Evolutionary conservation across 2,888 invertebrate species (phyloP).

Genomic region (Cabera pusaria): DNA sequence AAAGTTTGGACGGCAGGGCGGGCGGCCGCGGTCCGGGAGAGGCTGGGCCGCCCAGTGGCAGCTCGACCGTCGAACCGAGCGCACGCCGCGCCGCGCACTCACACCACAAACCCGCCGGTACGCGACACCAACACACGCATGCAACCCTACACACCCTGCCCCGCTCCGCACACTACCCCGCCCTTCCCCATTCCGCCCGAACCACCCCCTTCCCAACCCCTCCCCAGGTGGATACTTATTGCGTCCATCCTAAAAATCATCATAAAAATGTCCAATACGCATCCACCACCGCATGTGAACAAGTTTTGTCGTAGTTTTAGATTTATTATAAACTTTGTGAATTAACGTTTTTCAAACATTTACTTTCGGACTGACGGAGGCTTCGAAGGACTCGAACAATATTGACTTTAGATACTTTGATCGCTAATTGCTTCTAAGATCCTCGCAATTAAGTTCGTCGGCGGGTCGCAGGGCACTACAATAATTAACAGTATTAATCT

Average conservation of each 20-base stretch:
- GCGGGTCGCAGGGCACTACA: conserved; percentile 21
- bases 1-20: conserved; percentile 55
- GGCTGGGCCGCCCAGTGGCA: conserved; percentile 69
- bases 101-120: conserved; percentile 73
- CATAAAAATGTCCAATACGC: conserved; percentile 25
- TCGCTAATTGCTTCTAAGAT: conserved; percentile 30
- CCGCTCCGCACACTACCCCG: conserved; percentile 19
- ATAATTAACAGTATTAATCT: conserved; percentile 22
- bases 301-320: conserved; percentile 23
- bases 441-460: conserved; percentile 24
- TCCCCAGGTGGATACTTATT: conserved; percentile 67
- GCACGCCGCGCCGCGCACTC: conserved; percentile 74
- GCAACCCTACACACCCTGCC: conserved; percentile 42
- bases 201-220: conserved; percentile 26
- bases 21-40: conserved; percentile 62
- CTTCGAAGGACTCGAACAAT: conserved; percentile 18
- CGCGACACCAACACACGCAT: conserved; percentile 70
- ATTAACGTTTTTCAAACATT: conserved; percentile 21
- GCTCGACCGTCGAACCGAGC: conserved; percentile 73
- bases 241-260: conserved; percentile 44
- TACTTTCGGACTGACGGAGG: conserved; percentile 13
- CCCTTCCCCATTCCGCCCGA: conserved; percentile 19
- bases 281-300: conserved; percentile 26
- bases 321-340: conserved; percentile 22
- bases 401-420: conserved; percentile 28